Percentiles rank a stretch among this genome's conserved stretches.
These are phyloP conservation scores for Bombus ignitus DNA, from an alignment of 1,140 invertebrate species.

Conservation along the genomic window DNA sequence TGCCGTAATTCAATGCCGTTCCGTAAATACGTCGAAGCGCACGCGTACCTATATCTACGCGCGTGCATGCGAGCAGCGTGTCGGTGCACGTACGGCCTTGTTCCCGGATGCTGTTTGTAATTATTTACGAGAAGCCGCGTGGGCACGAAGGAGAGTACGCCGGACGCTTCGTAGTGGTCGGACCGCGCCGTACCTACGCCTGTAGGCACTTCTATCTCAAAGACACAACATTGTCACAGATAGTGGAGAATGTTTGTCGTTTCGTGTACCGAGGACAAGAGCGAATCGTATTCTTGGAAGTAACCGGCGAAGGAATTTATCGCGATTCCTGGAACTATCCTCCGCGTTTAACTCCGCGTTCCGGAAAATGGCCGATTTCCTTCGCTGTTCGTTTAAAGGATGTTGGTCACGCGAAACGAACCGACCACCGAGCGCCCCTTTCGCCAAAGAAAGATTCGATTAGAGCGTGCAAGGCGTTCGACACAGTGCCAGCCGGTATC, in stretches of 20 bases:
- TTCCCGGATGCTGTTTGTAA: slow-evolving; percentile 60
- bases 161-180: slow-evolving; percentile 10
- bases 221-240: slow-evolving; percentile 43
- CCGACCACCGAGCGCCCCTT: slow-evolving; percentile 1
- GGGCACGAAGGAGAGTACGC: slow-evolving; percentile 40
- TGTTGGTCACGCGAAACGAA: slow-evolving; percentile 15
- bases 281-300: slow-evolving; percentile 35
- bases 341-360: not conserved
- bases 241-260: slow-evolving; percentile 36
- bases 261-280: slow-evolving; percentile 14
- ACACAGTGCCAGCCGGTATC: slow-evolving; percentile 36
- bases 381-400: not conserved
- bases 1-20: slow-evolving; percentile 58
- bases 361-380: slow-evolving; percentile 13
- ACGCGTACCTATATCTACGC: slow-evolving; percentile 2
- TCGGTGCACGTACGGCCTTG: slow-evolving; percentile 26
- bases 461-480: slow-evolving; percentile 39
- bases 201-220: slow-evolving; percentile 32
- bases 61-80: slow-evolving; percentile 23
- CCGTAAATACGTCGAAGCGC: slow-evolving; percentile 27
- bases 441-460: slow-evolving; percentile 49
- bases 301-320: slow-evolving; percentile 3
- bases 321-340: slow-evolving; percentile 24
- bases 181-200: slow-evolving; percentile 17
- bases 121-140: slow-evolving; percentile 65